Base-by-base conservation (phyloP, 1,140 invertebrate genomes). In the Helicoverpa zea region DNA sequence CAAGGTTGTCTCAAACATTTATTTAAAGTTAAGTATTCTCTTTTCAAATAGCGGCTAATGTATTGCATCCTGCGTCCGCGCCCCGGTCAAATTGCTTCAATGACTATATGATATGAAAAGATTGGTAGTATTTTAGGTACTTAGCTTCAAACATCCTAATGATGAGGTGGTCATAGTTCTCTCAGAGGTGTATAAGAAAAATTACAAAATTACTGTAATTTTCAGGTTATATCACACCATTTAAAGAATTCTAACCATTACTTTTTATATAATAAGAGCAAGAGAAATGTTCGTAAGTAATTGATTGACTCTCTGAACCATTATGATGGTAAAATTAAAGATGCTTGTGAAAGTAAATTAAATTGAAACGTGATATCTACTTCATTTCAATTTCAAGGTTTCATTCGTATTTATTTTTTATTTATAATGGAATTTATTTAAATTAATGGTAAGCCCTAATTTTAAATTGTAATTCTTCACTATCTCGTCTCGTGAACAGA, bases 1-100 rank as follows among this genome's bases (percentile, higher is more conserved):
- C 70, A 73, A 73, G 70, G 70, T 73, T 73, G 70, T 35, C 70
- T 73, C 14, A 14, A 35, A 35, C 23, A 58, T 43, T 30, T 29
- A 58, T 54, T 72, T 30, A 7, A 72, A 49, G 49, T 49, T 49
- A 23, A n/a, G 43, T 18, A 29, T 14, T 13, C 29, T 72, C 13
- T 54, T 52, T 23, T n/a, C 13, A 52, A 72, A 72, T 54, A 54
- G 23, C 13, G 18, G 23, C 68, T 54, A 30, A 54, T 30, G 11
- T n/a, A 54, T 30, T 52, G 13, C 10, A 52, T 54, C 49, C 49
- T 61, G 58, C 58, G 29, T 29, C 11, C 10, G 1, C 16, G 18
- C 18, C 16, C 18, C 16, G 9, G 16, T 3, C 58, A 61, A 30
- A 13, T 4, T 30, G 18, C 1, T 12, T n/a, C 3, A 56, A n/a